These are phyloP conservation scores for Ornithorhynchus anatinus DNA, from an alignment of 2,113 vertebrate genomes.

Conservation along the genomic window DNA sequence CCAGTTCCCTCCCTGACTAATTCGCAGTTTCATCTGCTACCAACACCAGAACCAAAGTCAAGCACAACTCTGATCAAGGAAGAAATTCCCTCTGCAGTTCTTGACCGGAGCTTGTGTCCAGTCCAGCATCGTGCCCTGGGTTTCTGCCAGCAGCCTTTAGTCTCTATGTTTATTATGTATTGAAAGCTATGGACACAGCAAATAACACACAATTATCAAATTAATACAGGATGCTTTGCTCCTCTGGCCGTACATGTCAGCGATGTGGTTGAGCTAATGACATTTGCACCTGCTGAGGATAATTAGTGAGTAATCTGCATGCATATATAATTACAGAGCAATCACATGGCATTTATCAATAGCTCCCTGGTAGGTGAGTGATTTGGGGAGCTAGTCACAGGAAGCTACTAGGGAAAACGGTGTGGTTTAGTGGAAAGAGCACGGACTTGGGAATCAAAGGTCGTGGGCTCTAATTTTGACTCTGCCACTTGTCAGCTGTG, in stretches of 20 bases:
- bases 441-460: no score
- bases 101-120: accelerated
- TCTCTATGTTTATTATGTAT: not conserved
- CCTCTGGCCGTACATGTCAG: not conserved
- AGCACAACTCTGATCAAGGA: no score
- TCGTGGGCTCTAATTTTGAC: no score
- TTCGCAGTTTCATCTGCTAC: no score
- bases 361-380: slow-evolving; percentile 30
- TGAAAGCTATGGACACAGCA: not conserved
- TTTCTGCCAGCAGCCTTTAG: not conserved
- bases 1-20: no score
- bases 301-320: slow-evolving; percentile 47
- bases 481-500: no score
- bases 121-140: not conserved
- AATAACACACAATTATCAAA: slow-evolving; percentile 29
- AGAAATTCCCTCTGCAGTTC: no score
- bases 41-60: no score
- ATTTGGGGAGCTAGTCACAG: slow-evolving; percentile 20
- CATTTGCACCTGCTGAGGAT: slow-evolving; percentile 37
- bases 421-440: no score
- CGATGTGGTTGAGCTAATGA: slow-evolving; percentile 35
- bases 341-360: slow-evolving; percentile 46
- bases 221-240: not conserved
- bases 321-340: slow-evolving; percentile 40
- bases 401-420: slow-evolving; percentile 8